Percentiles rank a stretch among this genome's conserved stretches.
Evolutionary conservation across 2,888 invertebrate genomes (phyloP).

Genomic region (Rotaria socialis): DNA sequence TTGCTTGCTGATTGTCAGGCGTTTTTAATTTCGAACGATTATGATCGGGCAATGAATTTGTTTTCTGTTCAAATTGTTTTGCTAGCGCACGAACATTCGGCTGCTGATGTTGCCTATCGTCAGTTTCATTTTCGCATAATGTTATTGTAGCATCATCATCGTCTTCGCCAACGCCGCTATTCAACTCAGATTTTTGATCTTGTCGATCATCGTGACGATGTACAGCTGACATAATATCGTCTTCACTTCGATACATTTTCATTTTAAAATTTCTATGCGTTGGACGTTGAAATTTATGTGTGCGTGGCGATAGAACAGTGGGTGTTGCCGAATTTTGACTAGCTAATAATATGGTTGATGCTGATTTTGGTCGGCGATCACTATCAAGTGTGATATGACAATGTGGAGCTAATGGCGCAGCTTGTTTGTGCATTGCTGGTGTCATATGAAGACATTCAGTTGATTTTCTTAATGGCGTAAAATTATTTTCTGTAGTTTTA

Average conservation of each 20-base stretch:
- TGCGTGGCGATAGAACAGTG: not conserved
- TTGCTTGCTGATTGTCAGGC: not conserved
- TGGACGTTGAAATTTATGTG: not conserved
- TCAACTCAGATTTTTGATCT: not conserved
- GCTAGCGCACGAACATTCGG: not conserved
- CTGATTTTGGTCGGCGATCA: not conserved
- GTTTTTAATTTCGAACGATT: not conserved
- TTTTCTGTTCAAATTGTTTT: conserved; percentile 17
- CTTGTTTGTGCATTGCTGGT: not conserved
- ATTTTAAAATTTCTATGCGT: not conserved
- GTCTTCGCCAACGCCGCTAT: no score
- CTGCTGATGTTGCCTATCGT: not conserved
- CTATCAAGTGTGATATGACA: not conserved
- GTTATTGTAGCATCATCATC: not conserved
- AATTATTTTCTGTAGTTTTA: not conserved
- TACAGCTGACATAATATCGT: not conserved
- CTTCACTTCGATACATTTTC: not conserved
- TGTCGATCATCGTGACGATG: not conserved
- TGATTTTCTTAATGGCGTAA: conserved; percentile 14
- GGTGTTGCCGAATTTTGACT: not conserved
- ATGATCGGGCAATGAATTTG: not conserved
- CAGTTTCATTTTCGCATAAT: not conserved
- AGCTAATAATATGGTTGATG: not conserved
- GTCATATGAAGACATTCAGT: conserved; percentile 11
- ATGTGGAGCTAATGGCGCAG: not conserved